Evolutionary conservation across 2,797 vertebrate species (phyloP), one percentile per base, ranked within the genome.

Genomic region (Eremophila alpestris): DNA sequence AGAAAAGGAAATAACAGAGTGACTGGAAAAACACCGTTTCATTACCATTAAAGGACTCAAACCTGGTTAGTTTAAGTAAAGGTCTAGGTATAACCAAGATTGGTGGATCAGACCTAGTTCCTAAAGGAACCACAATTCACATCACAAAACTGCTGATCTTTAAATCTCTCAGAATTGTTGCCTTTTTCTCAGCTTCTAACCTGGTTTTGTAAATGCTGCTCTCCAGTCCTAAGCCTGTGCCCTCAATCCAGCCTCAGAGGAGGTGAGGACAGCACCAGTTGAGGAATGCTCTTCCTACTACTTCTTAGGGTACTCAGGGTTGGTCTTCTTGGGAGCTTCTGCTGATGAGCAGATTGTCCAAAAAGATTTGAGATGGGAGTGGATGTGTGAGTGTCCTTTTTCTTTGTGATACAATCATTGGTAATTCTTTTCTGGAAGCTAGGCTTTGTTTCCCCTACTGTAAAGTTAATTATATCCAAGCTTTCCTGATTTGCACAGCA

Each of bases 1-100:
- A 95, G 51, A 94, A 97, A 95, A 97, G 97, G 97, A 98, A 98
- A 93, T 97, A 80, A 95, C 96, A 95, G 83, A 92, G 83, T 95
- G 85, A 94, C 95, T 97, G 97, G 97, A 96, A 97, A 97, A 96
- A 93, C 80, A 87, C 29, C 23, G 11, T 94, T 97, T 96, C 86
- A 29, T 97, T 97, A 91, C 95, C 96, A 96, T 95, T 96, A 96
- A 96, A 97, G 88, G 95, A 95, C 91, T 91, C 95, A 97, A 96
- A 96, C 69, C 77, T 36, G 19, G 60, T 91, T 90, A 65, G 48
- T 82, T 77, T 90, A 88, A 89, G 48, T 87, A 77, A 96, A 94
- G 68, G 63, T 71, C 74, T 89, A 94, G 49, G 82, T 84, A 93
- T 87, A 80, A 95, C 93, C 90, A 92, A 94, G 88, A 87, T 81